These are phyloP conservation scores for Astreopora myriophthalma DNA, from an alignment of 64 coral and sea anemone genomes.

Conservation along the genomic window DNA sequence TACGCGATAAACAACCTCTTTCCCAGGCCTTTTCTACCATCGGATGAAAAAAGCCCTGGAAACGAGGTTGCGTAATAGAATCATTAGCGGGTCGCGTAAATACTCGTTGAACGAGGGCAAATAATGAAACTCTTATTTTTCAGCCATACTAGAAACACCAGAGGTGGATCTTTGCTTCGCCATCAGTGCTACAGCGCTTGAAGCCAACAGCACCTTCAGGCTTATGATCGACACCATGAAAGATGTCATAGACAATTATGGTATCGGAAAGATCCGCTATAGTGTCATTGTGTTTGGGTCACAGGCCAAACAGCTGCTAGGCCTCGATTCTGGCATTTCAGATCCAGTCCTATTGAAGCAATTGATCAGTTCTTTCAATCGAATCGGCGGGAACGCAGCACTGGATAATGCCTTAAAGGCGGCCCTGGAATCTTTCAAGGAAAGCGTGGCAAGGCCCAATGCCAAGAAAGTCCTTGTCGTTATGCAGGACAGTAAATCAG, in stretches of 20 bases:
- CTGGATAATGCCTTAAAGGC: constrained; percentile 71
- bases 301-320: background rate
- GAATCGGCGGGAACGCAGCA: constrained; percentile 30
- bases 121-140: background rate
- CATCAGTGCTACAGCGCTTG: constrained; percentile 65
- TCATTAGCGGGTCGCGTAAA: background rate
- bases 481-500: constrained; percentile 70
- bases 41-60: too few relatives aligned
- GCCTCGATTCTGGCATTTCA: background rate
- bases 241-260: constrained; percentile 61
- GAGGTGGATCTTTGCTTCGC: constrained; percentile 77
- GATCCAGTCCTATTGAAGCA: background rate
- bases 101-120: background rate
- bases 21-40: too few relatives aligned
- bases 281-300: constrained; percentile 80
- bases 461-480: constrained; percentile 78
- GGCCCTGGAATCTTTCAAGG: constrained; percentile 50
- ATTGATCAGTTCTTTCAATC: background rate
- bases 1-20: too few relatives aligned
- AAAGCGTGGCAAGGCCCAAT: constrained; percentile 35
- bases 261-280: constrained; percentile 61
- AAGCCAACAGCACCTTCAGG: constrained; percentile 53
- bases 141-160: constrained; percentile 31
- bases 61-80: background rate
- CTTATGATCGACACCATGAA: constrained; percentile 69